A percentile compares a stretch with the other conserved stretches of the same genome.
These are phyloP conservation scores for Nesometra sesokonis DNA, from an alignment of 35 echinoderm and acorn worm genomes.

Conservation along the genomic window DNA sequence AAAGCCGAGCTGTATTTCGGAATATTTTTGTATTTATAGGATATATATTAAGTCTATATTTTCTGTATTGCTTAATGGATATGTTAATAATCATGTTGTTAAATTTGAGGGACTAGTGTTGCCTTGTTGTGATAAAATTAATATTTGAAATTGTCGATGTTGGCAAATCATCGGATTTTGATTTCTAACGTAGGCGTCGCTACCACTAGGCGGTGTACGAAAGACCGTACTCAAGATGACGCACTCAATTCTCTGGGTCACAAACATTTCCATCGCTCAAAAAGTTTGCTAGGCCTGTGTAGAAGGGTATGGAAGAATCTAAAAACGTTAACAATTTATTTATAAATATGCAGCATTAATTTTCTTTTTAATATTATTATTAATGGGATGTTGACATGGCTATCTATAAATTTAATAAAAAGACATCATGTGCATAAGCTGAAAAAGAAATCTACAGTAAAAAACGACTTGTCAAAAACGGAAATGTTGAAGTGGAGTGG, in stretches of 20 bases:
- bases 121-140: not conserved
- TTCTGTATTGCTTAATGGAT: not conserved
- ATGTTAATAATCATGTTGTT: not conserved
- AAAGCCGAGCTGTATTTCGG: not conserved
- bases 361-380: too few species aligned
- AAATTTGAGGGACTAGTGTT: not conserved
- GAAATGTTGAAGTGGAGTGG: too few species aligned
- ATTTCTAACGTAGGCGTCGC: not conserved
- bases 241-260: not conserved
- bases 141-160: not conserved
- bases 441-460: too few species aligned
- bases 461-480: too few species aligned
- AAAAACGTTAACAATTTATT: too few species aligned
- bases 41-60: not conserved
- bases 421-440: too few species aligned
- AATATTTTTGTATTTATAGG: not conserved
- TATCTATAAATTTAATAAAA: too few species aligned
- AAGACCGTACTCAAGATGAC: not conserved
- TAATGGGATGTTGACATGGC: too few species aligned
- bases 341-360: too few species aligned
- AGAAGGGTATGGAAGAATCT: too few species aligned
- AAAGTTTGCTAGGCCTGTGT: not conserved
- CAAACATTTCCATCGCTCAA: not conserved
- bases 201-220: not conserved
- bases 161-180: not conserved